These are phyloP conservation scores for Lota lota DNA, from an alignment of 2,113 vertebrate genomes.

Conservation along the genomic window DNA sequence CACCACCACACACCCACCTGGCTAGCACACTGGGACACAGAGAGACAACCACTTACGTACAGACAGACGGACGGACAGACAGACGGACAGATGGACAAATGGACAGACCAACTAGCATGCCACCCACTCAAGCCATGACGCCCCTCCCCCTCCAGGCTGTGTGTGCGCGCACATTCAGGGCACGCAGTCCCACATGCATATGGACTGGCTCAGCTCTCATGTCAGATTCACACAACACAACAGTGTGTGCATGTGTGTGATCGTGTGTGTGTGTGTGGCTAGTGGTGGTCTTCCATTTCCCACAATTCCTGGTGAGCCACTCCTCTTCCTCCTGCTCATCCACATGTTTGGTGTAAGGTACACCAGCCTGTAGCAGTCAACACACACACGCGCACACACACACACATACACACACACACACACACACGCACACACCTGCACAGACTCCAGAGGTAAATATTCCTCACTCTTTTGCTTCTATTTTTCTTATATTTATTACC, in stretches of 20 bases:
- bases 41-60: constrained; percentile 70
- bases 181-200: constrained; percentile 26
- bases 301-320: constrained; percentile 29
- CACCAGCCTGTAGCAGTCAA: constrained; percentile 22
- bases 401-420: too few relatives aligned
- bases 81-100: too few relatives aligned
- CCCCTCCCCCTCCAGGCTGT: constrained; percentile 34
- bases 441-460: too few relatives aligned
- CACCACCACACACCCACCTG: constrained; percentile 75
- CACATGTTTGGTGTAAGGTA: constrained; percentile 43
- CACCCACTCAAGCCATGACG: constrained; percentile 34
- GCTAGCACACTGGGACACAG: constrained; percentile 72
- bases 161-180: constrained; percentile 29
- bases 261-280: too few relatives aligned
- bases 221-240: constrained; percentile 17
- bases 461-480: constrained; percentile 13
- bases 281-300: constrained; percentile 54
- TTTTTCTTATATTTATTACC: constrained; percentile 8
- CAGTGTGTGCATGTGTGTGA: constrained; percentile 10
- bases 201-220: constrained; percentile 29
- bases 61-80: too few relatives aligned
- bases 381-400: not conserved
- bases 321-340: constrained; percentile 28
- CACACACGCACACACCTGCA: too few relatives aligned
- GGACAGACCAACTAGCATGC: constrained; percentile 58